Evolutionary conservation across 2,888 invertebrate species (phyloP).

Genomic region (Eristalis arbustorum): DNA sequence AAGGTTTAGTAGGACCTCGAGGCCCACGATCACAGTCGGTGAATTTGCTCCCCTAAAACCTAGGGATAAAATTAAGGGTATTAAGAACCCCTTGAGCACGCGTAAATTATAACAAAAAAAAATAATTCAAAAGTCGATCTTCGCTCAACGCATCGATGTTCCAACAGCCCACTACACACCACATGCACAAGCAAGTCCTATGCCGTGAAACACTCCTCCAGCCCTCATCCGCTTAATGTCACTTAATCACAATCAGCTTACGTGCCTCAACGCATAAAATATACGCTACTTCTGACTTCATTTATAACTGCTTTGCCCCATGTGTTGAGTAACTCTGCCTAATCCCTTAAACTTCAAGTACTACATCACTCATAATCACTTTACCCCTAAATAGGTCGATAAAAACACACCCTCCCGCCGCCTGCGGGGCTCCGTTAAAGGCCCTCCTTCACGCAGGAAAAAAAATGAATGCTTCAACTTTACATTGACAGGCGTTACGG

Average conservation of each 20-base stretch:
- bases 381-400: background rate
- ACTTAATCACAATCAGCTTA: background rate
- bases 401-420: background rate
- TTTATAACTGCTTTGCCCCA: background rate
- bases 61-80: too few relatives aligned
- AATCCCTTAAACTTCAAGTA: background rate
- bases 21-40: too few relatives aligned
- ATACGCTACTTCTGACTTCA: background rate
- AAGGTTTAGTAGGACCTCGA: too few relatives aligned
- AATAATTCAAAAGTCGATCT: too few relatives aligned
- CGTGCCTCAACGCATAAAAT: background rate
- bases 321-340: background rate
- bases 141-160: too few relatives aligned
- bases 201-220: background rate
- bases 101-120: too few relatives aligned
- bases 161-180: too few relatives aligned
- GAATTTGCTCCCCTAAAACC: too few relatives aligned
- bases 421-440: background rate
- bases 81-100: too few relatives aligned
- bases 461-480: slow-evolving; percentile 31
- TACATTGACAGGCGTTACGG: slow-evolving; percentile 24
- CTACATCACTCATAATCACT: background rate
- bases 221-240: background rate
- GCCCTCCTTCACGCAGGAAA: background rate
- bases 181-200: background rate